Evolutionary conservation across 2,113 vertebrate genomes (phyloP), one percentile per base, ranked within the genome.

Genomic region (Uropsilus gracilis): DNA sequence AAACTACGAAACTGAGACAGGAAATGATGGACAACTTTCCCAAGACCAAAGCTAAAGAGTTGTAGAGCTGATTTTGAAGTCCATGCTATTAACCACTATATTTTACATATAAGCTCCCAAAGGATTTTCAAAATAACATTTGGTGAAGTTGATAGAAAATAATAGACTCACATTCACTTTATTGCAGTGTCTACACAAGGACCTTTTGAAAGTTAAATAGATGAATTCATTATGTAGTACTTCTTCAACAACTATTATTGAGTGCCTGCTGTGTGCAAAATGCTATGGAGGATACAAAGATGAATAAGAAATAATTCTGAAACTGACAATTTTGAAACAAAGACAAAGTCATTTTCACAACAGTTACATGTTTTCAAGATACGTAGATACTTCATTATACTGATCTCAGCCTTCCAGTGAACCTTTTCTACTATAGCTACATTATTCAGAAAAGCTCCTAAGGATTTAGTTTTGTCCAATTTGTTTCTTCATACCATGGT

Each of bases 301-400:
- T 26, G 10, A 87, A 84, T 83, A 73, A 73, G 18, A 68, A 69
- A 66, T 46, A 30, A 37, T 85, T 94, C 32, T 59, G 26, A 95
- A 96, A 53, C 32, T 84, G 59, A 68, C 22, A 89, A 63, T 66
- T 90, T 92, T 92, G 61, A 94, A 94, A 66, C 48, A 87, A 42
- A 94, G 14, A 42, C 53, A 57, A 90, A 93, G 72, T 87, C 6
- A 71, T 95, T 69, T 95, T 96, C 61, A 86, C 13, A 80, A 88
- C 14, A 50, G 48, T 64, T 86, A 57, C 57, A 5, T 48, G 81
- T 66, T 92, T 94, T 92, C 42, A 95, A 92, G 37, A 94, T 46
- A 87, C 1, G 78, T 75, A 92, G 37, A 94, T 39, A 87, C 1
- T 78, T 75, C 44, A 26, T 82, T 92, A 66, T 82, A 94, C 34